Conservation (phyloP, 2,113 vertebrate genomes). For the Grammomys surdaster region DNA sequence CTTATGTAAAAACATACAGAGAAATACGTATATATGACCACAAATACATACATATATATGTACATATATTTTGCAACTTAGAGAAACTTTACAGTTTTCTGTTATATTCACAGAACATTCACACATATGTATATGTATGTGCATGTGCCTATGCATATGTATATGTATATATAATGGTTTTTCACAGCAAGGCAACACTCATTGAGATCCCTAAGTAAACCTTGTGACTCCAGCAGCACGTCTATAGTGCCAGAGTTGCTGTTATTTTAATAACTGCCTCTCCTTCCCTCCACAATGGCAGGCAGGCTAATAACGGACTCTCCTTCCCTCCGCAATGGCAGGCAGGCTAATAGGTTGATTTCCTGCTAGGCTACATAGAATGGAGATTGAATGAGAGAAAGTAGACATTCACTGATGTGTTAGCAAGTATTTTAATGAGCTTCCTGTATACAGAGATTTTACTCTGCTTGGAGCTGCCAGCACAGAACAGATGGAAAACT, state of each 20-base stretch:
- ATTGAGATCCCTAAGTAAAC: neutral
- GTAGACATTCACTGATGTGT: constrained; percentile 19
- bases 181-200: neutral
- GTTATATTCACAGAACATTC: no score
- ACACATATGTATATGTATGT: neutral
- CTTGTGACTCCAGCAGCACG: constrained; percentile 7
- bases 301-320: neutral
- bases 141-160: neutral
- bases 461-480: constrained; percentile 38
- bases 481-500: constrained; percentile 7
- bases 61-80: no score
- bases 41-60: no score
- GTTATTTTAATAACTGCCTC: constrained; percentile 33
- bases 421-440: constrained; percentile 64
- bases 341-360: neutral
- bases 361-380: constrained; percentile 3
- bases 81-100: no score
- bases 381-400: neutral
- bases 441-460: neutral
- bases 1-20: neutral
- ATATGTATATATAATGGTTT: neutral
- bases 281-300: neutral
- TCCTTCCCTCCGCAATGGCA: neutral
- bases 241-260: constrained; percentile 1
- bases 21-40: neutral